Percentiles rank a stretch among this genome's conserved stretches.
phyloP scores from a whole-genome alignment of 1,140 invertebrate genomes.

The Cecropterus lyciades region DNA sequence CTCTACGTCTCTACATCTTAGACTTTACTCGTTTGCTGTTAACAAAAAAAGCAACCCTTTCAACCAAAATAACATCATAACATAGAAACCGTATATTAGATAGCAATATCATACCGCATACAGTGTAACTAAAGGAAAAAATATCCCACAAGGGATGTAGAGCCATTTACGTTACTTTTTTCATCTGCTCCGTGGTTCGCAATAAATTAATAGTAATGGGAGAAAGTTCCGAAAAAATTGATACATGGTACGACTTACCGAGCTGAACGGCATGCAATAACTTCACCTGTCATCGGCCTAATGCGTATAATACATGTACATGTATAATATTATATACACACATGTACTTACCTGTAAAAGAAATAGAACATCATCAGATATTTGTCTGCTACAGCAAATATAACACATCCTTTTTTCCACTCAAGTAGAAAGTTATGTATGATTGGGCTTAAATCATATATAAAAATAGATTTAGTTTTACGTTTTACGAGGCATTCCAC shows the following conservation, averaged over 20 bases:
- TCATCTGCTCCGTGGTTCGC: slow-evolving; percentile 16
- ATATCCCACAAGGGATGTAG: slow-evolving; percentile 15
- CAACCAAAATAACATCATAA: not conserved
- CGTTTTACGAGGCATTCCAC: no score
- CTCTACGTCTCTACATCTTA: no score
- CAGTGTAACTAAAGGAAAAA: slow-evolving; percentile 8
- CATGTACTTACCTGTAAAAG: not conserved
- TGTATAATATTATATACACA: no score
- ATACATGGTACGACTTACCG: slow-evolving; percentile 27
- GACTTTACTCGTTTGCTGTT: no score
- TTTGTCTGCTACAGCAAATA: no score
- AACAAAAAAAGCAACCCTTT: no score
- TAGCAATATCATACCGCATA: not conserved
- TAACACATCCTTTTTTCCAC: no score
- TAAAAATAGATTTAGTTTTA: no score
- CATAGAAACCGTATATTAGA: slow-evolving; percentile 1
- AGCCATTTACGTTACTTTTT: slow-evolving; percentile 24
- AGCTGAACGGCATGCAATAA: slow-evolving; percentile 4
- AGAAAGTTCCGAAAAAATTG: slow-evolving; percentile 24
- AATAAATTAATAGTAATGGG: slow-evolving; percentile 34
- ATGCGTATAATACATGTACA: not conserved
- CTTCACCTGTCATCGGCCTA: slow-evolving; percentile 12
- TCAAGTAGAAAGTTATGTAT: no score
- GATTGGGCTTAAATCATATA: no score
- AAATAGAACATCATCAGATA: no score